Evolutionary conservation across 2,888 invertebrate species (phyloP), one percentile per base, ranked within the genome.

Genomic region (Amblyjoppa fuscipennis): DNA sequence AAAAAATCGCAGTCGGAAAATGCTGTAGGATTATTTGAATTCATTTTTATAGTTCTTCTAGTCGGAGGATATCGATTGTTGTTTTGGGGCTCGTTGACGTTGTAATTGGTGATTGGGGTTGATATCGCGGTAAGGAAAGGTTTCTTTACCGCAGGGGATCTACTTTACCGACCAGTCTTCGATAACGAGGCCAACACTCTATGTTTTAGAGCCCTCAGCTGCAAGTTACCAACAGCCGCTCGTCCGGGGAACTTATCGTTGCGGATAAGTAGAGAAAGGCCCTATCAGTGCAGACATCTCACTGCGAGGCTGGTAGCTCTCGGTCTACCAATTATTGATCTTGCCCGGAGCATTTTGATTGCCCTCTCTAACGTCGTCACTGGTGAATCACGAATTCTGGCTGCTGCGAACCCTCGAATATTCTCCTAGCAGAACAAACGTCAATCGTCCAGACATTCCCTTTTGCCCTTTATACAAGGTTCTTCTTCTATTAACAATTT

Each of bases 261-360:
- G 0, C 64, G 6, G 45, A 45, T 25, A 16, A 66, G 45, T 69
- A 25, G 59, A 20, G 31, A 45, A 1, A 56, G 28, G 56, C 45
- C 13, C 0, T 28, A n/a, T n/a, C 1, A 4, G 82, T 70, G 34
- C 66, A 13, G 85, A 64, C 82, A 85, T 82, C 85, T 85, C n/a
- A 16, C 25, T 41, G 70, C 11, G n/a, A 66, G 3, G 13, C 16
- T 38, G 0, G 9, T 6, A 77, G 53, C 53, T 41, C 38, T 13
- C 25, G 13, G 28, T 20, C 1, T 41, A 41, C 28, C 9, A n/a
- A 34, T 34, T 73, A 73, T 73, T 59, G 71, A 71, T 71, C 34
- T 7, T 20, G 28, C 71, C 51, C 71, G 34, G 20, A 20, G 71
- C 51, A 53, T 53, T 61, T 64, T 7, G 11, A 41, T 20, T 56